Evolutionary conservation across 2,797 vertebrate genomes (phyloP), one percentile per base, ranked within the genome.

Genomic region (Heterohyrax brucei): DNA sequence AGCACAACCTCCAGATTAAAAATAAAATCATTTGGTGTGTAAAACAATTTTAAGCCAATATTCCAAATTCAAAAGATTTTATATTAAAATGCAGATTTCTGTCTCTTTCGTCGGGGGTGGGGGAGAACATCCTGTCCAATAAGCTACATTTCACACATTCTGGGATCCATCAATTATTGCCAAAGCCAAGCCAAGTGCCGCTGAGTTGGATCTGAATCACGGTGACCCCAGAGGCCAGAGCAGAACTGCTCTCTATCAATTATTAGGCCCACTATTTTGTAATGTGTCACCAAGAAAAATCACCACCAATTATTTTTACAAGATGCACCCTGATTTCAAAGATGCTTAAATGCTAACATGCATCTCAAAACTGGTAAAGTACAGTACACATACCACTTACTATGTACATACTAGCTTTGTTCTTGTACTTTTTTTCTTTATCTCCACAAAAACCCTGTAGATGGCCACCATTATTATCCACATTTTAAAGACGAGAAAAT

Each of bases 31-130:
- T 56, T 12, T 13, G 21, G 21, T 24, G 3, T 75, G 88, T 90
- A 81, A 75, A 89, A 79, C 39, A 94, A 90, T 85, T 79, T 97
- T 80, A 89, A 89, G 50, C 19, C 62, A 95, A 21, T 21, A 72
- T 81, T 85, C 77, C 19, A 89, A 94, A 96, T 62, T 19, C 28
- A 24, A 83, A 82, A 82, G 44, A 84, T n/a, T 78, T 80, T 44
- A 75, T 53, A 75, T 73, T 80, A 83, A 87, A 94, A 39, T 83
- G 8, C 33, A 93, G 26, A 93, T 91, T 85, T 72, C 66, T 48
- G 88, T 10, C 44, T 88, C 59, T 84, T 78, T 70, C 80, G 39
- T 39, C 39, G 39, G 39, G 39, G 39, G 39, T 70, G 48, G 89
- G 84, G 68, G 93, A 68, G 68, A 84, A n/a, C 22, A 73, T n/a